Evolutionary conservation across 1,140 invertebrate species (phyloP).

Genomic region (Tetramorium alpestre): DNA sequence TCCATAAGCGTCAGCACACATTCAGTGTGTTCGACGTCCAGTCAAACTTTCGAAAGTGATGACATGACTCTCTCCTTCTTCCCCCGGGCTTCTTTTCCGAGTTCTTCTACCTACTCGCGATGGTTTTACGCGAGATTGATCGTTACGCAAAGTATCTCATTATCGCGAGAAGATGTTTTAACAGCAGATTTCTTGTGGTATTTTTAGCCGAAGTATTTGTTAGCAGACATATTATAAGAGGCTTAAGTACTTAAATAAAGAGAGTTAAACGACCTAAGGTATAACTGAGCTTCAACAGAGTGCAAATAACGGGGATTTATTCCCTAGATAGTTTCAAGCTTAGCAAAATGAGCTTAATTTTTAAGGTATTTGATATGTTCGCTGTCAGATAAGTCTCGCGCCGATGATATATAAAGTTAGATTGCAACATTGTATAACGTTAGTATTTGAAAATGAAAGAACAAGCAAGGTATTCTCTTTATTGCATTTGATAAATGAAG

Average conservation of each 20-base stretch:
- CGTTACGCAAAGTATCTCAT: not conserved
- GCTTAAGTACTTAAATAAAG: constrained; percentile 12
- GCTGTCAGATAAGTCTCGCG: constrained; percentile 18
- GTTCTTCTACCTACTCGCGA: not conserved
- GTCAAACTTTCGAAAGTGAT: constrained; percentile 74
- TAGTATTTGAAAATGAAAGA: constrained; percentile 50
- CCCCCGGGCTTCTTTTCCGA: not conserved
- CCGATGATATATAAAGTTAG: not conserved
- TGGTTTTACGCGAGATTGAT: not conserved
- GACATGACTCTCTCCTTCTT: not conserved
- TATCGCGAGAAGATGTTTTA: constrained; percentile 2
- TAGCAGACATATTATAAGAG: not conserved
- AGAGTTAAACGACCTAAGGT: not conserved
- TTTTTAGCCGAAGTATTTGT: not conserved
- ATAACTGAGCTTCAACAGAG: not conserved
- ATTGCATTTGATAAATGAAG: not conserved
- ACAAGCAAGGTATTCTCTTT: constrained; percentile 11
- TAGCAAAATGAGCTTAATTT: constrained; percentile 7
- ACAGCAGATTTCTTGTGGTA: not conserved
- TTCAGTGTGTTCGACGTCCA: constrained; percentile 72
- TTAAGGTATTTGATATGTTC: constrained; percentile 31
- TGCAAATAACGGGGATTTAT: constrained; percentile 21
- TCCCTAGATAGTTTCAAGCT: not conserved
- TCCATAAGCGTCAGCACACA: constrained; percentile 83
- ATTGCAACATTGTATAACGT: not conserved